Evolutionary conservation across 2,888 invertebrate species (phyloP).

Genomic region (Cataglyphis cursor): DNA sequence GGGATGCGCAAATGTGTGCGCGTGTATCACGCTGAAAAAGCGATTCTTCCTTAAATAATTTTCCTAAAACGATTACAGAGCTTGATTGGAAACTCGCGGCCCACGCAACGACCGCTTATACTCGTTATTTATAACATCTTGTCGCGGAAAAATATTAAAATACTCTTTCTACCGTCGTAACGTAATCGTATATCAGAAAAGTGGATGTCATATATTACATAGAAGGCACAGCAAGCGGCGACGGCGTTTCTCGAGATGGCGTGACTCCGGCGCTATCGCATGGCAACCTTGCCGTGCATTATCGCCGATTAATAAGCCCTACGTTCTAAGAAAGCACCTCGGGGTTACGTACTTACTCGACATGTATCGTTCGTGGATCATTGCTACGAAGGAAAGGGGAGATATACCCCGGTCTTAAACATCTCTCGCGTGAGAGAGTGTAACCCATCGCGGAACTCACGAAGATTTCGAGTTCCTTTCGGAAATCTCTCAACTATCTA

Average conservation of each 20-base stretch:
- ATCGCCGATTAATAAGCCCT: conserved; percentile 78
- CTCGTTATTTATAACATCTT: conserved; percentile 9
- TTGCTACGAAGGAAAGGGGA: conserved; percentile 35
- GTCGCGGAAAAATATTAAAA: conserved; percentile 31
- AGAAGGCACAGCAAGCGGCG: conserved; percentile 34
- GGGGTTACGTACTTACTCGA: conserved; percentile 73
- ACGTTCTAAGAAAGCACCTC: conserved; percentile 77
- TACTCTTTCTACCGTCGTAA: conserved; percentile 49
- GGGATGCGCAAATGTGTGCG: background rate
- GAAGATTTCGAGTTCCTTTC: conserved; percentile 43
- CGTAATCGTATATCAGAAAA: conserved; percentile 46
- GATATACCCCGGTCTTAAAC: conserved; percentile 39
- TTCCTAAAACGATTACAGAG: background rate
- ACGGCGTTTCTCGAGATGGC: conserved; percentile 72
- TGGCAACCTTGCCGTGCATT: conserved; percentile 76
- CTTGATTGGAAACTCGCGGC: conserved; percentile 22
- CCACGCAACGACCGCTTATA: conserved; percentile 17
- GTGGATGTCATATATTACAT: conserved; percentile 53
- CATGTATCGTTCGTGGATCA: conserved; percentile 72
- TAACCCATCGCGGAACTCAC: conserved; percentile 20
- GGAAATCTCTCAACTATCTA: conserved; percentile 6
- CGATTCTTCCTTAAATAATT: background rate
- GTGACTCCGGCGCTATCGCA: conserved; percentile 74
- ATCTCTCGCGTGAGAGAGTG: conserved; percentile 1
- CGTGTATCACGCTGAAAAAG: background rate